Base-by-base conservation (phyloP, 2,888 invertebrate species). In the Polydrusus pterygomalis region DNA sequence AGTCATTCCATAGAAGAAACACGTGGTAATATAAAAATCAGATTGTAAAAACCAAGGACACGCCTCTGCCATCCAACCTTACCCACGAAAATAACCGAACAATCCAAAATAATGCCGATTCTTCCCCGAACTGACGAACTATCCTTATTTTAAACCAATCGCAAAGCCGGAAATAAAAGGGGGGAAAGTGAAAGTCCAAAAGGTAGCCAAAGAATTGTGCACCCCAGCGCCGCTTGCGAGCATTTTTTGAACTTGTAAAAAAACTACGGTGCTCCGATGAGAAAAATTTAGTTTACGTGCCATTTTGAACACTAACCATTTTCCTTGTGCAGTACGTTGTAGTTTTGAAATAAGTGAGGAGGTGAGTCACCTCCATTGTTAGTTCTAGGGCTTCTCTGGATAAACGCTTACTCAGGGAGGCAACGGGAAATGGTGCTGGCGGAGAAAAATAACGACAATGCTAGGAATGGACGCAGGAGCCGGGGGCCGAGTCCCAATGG, bases 401-500 rank as follows among this genome's bases (percentile, higher is more conserved):
- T 34, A 60, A 38, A 34, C 15, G 15, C 8, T 34, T 11, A 13
- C 6, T 30, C 18, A 34, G 30, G n/a, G 20, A 45, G 5, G 15
- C 38, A 56, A 38, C 2, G 49, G 56, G 81, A 89, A 87, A 96
- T 97, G 96, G 96, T 97, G 87, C 91, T 96, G 87, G 95, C 96
- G 40, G 96, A 97, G 87, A 93, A 95, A 89, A 95, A 94, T 89
- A 92, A 91, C 83, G 96, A 96, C 87, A 93, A 91, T 82, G 90
- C 94, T 84, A 91, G 95, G 86, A 96, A 96, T 89, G 96, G 96
- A 81, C 92, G 95, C 85, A 92, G 96, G 88, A 96, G 96, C 83
- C 91, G 96, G 87, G 96, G 96, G 87, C 95, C 96, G 86, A 96
- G 96, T 91, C 97, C 97, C 82, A 96, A 96, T 90, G 92, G 92